Evolutionary conservation across 1,140 invertebrate genomes (phyloP).

Genomic region (Hylyphantes graminicola): DNA sequence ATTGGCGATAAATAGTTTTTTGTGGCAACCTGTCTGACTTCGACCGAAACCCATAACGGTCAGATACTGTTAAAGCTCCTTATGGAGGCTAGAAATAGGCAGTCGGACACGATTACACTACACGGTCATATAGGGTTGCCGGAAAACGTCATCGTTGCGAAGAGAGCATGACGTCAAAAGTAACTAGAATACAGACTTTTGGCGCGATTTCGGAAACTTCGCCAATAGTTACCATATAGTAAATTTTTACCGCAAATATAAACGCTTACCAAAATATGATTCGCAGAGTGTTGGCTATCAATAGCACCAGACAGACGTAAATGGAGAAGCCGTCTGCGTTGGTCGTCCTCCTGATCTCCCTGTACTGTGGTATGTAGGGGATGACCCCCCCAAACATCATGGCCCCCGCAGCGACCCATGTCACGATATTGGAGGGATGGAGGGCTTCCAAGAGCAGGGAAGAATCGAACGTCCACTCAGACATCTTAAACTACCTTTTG

Average conservation of each 20-base stretch:
- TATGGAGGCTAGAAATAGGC: too few relatives aligned
- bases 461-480: constrained; percentile 13
- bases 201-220: too few relatives aligned
- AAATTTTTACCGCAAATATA: background rate
- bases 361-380: constrained; percentile 92
- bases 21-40: too few relatives aligned
- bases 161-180: too few relatives aligned
- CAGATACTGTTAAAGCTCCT: too few relatives aligned
- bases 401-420: constrained; percentile 66
- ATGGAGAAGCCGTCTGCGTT: constrained; percentile 95
- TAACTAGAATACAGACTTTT: too few relatives aligned
- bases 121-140: too few relatives aligned
- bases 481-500: background rate
- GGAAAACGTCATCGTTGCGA: too few relatives aligned
- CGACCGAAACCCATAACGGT: too few relatives aligned
- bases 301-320: constrained; percentile 92
- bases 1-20: too few relatives aligned
- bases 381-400: constrained; percentile 94
- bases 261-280: constrained; percentile 92
- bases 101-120: too few relatives aligned
- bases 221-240: too few relatives aligned
- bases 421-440: constrained; percentile 11
- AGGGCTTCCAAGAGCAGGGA: background rate
- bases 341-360: constrained; percentile 87
- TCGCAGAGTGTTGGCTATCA: constrained; percentile 95